Base-by-base conservation (phyloP, 2,888 invertebrate species). In the Mongoloraphidia duomilia region DNA sequence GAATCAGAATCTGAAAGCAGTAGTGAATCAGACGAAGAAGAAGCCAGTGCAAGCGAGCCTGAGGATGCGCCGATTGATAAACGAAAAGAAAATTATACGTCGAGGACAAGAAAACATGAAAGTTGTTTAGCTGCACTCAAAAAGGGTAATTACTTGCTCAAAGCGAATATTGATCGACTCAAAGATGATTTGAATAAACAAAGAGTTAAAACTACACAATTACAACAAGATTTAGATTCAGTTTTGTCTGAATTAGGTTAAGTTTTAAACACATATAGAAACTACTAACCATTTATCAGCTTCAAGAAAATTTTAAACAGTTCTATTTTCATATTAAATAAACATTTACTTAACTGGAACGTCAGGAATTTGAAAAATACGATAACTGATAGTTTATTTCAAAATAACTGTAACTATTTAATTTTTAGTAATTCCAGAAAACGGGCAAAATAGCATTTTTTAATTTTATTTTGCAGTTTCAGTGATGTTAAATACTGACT, bases 111-210 rank as follows among this genome's bases (percentile, higher is more conserved):
- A 61, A 76, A 82, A 47, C 84, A 90, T 63, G 91, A 91, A 63
- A 80, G 81, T 44, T 76, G 84, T 53, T 71, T 91, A 9, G 76
- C 81, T 38, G 86, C 88, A 0, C 70, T 91, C 59, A 89, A 87
- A 67, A 92, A 92, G 63, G 89, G 90, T 43, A 92, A 91, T 61
- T 85, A 88, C 53, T 73, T 91, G 57, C 72, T 91, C 10, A 87
- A 89, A 70, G 85, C 90, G 0, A 91, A 90, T 63, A 87, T 90
- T 1, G 91, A 91, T 65, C 75, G 88, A 60, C 69, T 90, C 50
- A 87, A 89, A 64, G 91, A 91, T 63, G 88, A 90, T 62, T 77
- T 91, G 42, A 77, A 82, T 48, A 86, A 85, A 61, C 87, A 89
- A 58, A 80, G 85, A 57, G 88, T 89, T 58, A 79, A 84, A 66